Conservation (phyloP, 2,888 invertebrate species). For the Ophion ventricosus region DNA sequence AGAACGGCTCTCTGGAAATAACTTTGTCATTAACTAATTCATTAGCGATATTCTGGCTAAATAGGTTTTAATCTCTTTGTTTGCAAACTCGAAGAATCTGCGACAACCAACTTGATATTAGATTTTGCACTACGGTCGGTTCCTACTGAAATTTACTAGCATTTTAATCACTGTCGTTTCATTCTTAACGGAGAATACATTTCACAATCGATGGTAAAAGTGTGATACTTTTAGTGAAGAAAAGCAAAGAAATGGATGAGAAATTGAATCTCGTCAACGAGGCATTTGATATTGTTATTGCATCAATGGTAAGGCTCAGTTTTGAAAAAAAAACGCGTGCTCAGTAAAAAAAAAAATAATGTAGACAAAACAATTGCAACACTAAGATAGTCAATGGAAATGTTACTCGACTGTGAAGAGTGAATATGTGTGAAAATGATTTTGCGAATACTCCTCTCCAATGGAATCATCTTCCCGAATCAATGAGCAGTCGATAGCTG, state of each 20-base stretch:
- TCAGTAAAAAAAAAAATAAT: background rate
- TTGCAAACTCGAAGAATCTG: conserved; percentile 7
- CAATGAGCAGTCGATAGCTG: background rate
- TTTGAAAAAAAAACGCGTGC: background rate
- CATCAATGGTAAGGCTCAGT: background rate
- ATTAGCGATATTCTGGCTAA: conserved; percentile 39
- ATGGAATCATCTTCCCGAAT: background rate
- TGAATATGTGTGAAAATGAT: background rate
- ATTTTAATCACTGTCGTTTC: background rate
- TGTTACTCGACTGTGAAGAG: background rate
- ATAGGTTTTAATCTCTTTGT: conserved; percentile 37
- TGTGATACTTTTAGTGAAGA: background rate
- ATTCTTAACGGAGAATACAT: background rate
- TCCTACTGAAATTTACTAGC: background rate
- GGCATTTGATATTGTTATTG: background rate
- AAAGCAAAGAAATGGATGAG: background rate
- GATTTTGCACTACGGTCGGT: background rate
- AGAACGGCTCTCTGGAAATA: conserved; percentile 12
- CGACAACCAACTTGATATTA: background rate
- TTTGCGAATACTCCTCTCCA: background rate
- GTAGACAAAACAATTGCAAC: background rate
- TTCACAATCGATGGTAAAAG: background rate
- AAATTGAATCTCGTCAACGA: background rate
- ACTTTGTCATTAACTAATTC: conserved; percentile 43
- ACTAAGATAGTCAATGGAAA: background rate